Conservation (phyloP, 2,888 invertebrate species). For the Hetaerina titia region DNA sequence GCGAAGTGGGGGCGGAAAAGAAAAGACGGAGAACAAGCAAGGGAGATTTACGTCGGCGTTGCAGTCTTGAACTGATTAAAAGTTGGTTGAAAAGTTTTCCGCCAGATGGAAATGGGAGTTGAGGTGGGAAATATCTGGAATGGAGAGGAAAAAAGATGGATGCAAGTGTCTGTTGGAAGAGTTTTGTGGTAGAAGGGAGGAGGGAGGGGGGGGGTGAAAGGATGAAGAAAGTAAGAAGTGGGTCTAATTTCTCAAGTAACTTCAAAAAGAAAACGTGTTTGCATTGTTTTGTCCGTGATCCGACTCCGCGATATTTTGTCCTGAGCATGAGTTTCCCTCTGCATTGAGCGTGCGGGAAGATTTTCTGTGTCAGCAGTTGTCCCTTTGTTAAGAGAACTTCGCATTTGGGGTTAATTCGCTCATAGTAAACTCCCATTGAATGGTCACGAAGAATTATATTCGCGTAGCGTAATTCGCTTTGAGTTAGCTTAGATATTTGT, state of each 20-base stretch:
- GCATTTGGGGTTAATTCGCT: neutral
- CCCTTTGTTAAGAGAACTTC: neutral
- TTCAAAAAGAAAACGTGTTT: slow-evolving; percentile 27
- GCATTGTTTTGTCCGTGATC: slow-evolving; percentile 26
- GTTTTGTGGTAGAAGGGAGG: too few species aligned
- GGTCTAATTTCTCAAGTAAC: slow-evolving; percentile 27
- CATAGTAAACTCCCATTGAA: neutral
- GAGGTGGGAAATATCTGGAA: slow-evolving; percentile 26
- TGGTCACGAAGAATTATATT: neutral
- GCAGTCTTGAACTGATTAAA: slow-evolving; percentile 64
- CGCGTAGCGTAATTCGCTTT: neutral
- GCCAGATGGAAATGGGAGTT: slow-evolving; percentile 47
- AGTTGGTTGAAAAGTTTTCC: slow-evolving; percentile 50
- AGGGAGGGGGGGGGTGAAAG: neutral
- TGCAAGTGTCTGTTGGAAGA: neutral
- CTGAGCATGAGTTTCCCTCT: neutral
- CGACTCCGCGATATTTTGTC: slow-evolving; percentile 7
- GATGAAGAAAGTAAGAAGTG: slow-evolving; percentile 2
- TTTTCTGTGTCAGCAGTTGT: neutral
- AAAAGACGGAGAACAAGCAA: neutral
- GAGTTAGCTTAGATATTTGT: neutral
- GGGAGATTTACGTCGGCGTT: slow-evolving; percentile 37
- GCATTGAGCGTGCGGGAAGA: neutral
- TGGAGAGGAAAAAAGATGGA: neutral
- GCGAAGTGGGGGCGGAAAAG: neutral